phyloP scores from a whole-genome alignment of 2,113 vertebrate species.

The Eptesicus fuscus region DNA sequence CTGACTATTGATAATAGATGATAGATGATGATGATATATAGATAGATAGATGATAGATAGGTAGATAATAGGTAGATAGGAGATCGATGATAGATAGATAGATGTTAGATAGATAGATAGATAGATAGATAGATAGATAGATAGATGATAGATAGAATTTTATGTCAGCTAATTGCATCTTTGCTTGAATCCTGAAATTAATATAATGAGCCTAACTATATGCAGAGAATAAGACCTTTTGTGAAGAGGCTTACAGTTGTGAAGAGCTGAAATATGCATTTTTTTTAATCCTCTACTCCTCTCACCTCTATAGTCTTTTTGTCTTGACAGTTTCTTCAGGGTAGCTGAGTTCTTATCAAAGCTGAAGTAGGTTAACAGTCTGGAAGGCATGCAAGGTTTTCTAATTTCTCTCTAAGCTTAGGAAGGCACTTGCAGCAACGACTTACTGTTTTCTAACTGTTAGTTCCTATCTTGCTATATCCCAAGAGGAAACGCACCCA shows the following conservation, averaged over 20 bases:
- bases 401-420: neutral
- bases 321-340: neutral
- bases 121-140: neutral
- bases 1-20: neutral
- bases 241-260: neutral
- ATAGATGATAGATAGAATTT: neutral
- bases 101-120: no score
- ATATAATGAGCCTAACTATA: neutral
- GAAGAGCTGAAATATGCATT: neutral
- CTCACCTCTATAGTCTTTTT: neutral
- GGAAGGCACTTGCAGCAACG: neutral
- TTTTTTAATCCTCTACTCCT: neutral
- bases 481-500: neutral
- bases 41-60: neutral
- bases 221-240: neutral
- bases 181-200: constrained; percentile 13
- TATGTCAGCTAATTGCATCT: neutral
- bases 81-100: neutral
- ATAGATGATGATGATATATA: neutral
- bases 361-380: neutral
- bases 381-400: neutral
- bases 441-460: neutral
- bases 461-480: neutral
- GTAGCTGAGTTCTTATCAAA: neutral
- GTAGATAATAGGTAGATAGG: neutral